phyloP scores from a whole-genome alignment of 53 echinoderm and acorn worm species.

The Temnopleurus reevesii region DNA sequence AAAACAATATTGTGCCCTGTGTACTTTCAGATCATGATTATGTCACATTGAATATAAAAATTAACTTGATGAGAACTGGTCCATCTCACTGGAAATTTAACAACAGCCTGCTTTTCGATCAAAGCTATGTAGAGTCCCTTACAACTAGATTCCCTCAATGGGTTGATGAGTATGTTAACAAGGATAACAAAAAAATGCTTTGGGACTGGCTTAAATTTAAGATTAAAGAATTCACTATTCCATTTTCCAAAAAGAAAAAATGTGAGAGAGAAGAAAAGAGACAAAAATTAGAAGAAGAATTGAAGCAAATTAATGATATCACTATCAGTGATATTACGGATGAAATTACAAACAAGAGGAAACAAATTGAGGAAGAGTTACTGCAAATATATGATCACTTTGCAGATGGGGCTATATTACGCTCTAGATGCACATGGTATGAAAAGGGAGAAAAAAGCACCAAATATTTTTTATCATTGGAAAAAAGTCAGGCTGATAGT shows the following conservation, averaged over 20 bases:
- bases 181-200: not conserved
- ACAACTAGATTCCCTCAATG: not conserved
- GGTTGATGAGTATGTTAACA: not conserved
- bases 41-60: too few relatives aligned
- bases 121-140: not conserved
- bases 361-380: not conserved
- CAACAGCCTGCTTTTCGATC: too few relatives aligned
- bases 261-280: not conserved
- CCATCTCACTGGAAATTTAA: too few relatives aligned
- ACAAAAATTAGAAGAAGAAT: not conserved
- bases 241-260: not conserved
- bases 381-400: not conserved
- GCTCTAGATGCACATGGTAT: not conserved
- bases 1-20: too few relatives aligned
- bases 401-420: not conserved
- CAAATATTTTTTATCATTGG: not conserved
- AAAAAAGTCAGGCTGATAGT: too few relatives aligned
- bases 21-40: too few relatives aligned
- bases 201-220: not conserved
- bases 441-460: not conserved
- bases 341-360: not conserved
- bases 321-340: not conserved
- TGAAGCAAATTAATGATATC: not conserved
- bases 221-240: not conserved
- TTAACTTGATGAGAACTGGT: too few relatives aligned